phyloP scores from a whole-genome alignment of 2,888 invertebrate species.

The Eristalis pertinax region DNA sequence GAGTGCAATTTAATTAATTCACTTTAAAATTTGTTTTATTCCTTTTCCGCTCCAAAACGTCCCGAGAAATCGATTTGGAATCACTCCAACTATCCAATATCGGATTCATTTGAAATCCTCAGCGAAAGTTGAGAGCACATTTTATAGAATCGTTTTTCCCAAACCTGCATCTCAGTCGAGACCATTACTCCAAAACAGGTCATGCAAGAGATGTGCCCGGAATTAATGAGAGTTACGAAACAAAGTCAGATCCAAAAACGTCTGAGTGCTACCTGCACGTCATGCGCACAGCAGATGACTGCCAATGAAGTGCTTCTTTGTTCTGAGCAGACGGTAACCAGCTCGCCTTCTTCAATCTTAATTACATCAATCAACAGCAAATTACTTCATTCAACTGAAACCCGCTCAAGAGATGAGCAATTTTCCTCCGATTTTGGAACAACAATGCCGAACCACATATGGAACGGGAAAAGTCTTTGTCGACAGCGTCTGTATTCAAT shows the following conservation, averaged over 20 bases:
- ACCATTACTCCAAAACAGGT: not conserved
- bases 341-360: slow-evolving; percentile 4
- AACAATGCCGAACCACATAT: not conserved
- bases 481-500: slow-evolving; percentile 49
- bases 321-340: not conserved
- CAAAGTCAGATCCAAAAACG: not conserved
- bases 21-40: not conserved
- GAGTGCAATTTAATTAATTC: not conserved
- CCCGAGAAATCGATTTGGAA: not conserved
- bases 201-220: not conserved
- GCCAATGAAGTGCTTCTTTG: not conserved
- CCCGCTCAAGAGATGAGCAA: not conserved
- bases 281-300: not conserved
- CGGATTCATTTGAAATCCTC: not conserved
- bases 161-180: not conserved
- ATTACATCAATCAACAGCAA: slow-evolving; percentile 15
- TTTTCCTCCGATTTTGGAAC: slow-evolving; percentile 5
- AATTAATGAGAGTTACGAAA: slow-evolving; percentile 7
- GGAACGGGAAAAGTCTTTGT: not conserved
- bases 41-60: not conserved
- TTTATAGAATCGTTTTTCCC: not conserved
- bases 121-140: not conserved
- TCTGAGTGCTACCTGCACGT: not conserved
- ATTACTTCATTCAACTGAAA: slow-evolving; percentile 7
- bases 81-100: not conserved